These are phyloP conservation scores for Scophthalmus maximus DNA, from an alignment of 2,113 vertebrate species.

Conservation along the genomic window DNA sequence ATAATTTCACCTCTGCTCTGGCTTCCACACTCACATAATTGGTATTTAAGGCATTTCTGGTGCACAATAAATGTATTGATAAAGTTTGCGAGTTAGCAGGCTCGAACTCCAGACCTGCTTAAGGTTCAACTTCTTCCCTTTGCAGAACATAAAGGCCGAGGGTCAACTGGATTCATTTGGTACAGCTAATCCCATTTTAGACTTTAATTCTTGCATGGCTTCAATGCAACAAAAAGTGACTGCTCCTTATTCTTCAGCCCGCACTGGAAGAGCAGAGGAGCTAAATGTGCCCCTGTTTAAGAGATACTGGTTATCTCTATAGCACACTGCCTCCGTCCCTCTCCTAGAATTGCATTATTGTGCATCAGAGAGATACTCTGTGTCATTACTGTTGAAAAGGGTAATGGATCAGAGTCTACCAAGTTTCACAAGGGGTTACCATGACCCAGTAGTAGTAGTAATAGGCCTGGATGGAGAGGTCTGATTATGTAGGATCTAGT, in stretches of 20 bases:
- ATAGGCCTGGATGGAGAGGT: conserved; percentile 60
- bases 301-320: conserved; percentile 73
- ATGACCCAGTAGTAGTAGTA: conserved; percentile 65
- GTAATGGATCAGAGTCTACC: conserved; percentile 70
- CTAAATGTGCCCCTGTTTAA: conserved; percentile 65
- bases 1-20: conserved; percentile 41
- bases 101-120: conserved; percentile 24
- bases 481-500: conserved; percentile 55
- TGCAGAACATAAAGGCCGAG: conserved; percentile 37
- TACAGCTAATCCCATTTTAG: conserved; percentile 49
- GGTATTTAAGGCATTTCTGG: neutral
- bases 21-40: conserved; percentile 23
- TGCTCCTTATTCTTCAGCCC: conserved; percentile 31
- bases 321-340: conserved; percentile 63
- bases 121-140: conserved; percentile 20
- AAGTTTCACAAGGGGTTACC: conserved; percentile 68
- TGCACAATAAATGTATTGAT: conserved; percentile 2
- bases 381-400: conserved; percentile 70
- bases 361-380: conserved; percentile 70
- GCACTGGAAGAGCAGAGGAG: conserved; percentile 36
- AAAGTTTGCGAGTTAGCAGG: conserved; percentile 15
- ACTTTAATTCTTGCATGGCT: conserved; percentile 31
- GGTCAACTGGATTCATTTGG: conserved; percentile 61
- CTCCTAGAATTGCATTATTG: conserved; percentile 65
- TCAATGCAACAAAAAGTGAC: conserved; percentile 32